Evolutionary conservation across 2,113 vertebrate genomes (phyloP).

Genomic region (Gymnogyps californianus): DNA sequence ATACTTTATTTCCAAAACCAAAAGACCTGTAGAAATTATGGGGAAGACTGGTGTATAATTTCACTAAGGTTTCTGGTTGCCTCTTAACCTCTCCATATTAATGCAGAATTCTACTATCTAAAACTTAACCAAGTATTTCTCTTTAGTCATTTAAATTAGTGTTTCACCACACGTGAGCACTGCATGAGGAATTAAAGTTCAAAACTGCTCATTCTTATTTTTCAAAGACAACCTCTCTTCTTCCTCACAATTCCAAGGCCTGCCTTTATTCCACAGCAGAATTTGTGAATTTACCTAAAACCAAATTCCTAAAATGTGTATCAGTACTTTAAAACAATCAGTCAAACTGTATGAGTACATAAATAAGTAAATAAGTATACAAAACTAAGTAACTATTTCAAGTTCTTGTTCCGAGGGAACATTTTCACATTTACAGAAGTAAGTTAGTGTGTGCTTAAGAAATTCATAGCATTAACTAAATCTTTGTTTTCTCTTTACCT

Average conservation of each 20-base stretch:
- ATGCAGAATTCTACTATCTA: not conserved
- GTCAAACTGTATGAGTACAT: rapidly evolving
- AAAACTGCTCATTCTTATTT: not conserved
- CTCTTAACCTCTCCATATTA: not conserved
- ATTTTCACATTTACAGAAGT: not conserved
- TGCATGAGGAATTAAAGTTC: rapidly evolving
- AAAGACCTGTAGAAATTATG: not conserved
- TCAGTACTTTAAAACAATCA: not conserved
- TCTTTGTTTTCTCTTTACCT: slow-evolving; percentile 73
- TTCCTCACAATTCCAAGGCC: not conserved
- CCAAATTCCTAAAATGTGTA: not conserved
- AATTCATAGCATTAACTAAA: not conserved
- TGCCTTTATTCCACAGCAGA: not conserved
- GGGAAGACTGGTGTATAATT: not conserved
- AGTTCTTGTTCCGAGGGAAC: not conserved
- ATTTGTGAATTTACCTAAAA: not conserved
- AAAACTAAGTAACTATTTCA: not conserved
- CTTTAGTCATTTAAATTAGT: not conserved
- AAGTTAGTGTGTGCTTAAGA: rapidly evolving
- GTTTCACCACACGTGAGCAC: rapidly evolving
- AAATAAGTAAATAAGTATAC: rapidly evolving
- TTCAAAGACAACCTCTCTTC: not conserved
- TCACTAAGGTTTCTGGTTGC: not conserved
- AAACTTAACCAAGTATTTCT: not conserved
- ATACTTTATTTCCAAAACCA: not conserved